phyloP scores from a whole-genome alignment of 2,797 vertebrate genomes.

The Danio choprae region DNA sequence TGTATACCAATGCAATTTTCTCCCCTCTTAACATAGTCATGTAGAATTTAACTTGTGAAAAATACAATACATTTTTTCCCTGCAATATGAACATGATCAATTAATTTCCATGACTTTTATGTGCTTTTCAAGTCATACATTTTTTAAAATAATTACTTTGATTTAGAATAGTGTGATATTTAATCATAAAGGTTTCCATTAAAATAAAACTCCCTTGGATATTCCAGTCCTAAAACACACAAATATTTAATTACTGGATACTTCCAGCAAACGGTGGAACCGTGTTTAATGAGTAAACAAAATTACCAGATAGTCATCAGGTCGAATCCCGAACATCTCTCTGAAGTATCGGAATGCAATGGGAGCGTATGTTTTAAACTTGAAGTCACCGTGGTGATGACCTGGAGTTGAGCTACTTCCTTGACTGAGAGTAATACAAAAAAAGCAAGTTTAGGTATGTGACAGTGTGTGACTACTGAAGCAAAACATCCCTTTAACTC shows the following conservation, averaged over 20 bases:
- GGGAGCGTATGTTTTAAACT: conserved; percentile 96
- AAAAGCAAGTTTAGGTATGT: neutral
- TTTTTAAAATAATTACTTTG: neutral
- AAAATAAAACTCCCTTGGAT: neutral
- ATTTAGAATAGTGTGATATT: neutral
- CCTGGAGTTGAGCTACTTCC: conserved; percentile 94
- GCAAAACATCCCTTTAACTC: neutral
- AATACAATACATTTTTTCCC: too few relatives aligned
- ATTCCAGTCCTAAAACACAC: neutral
- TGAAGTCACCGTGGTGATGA: conserved; percentile 95
- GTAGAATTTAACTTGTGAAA: too few relatives aligned
- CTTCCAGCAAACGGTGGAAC: neutral
- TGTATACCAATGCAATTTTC: too few relatives aligned
- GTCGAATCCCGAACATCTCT: conserved; percentile 94
- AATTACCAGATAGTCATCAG: conserved; percentile 93
- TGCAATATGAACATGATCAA: too few relatives aligned
- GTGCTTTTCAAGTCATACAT: neutral
- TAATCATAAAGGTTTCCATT: neutral
- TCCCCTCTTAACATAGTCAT: too few relatives aligned
- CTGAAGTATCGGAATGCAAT: conserved; percentile 97
- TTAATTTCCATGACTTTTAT: neutral
- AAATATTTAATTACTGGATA: neutral
- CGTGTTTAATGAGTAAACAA: conserved; percentile 11
- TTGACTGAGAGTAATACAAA: conserved; percentile 77
- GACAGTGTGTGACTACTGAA: neutral